Evolutionary conservation across 2,113 vertebrate species (phyloP).

Genomic region (Oreochromis spilurus): DNA sequence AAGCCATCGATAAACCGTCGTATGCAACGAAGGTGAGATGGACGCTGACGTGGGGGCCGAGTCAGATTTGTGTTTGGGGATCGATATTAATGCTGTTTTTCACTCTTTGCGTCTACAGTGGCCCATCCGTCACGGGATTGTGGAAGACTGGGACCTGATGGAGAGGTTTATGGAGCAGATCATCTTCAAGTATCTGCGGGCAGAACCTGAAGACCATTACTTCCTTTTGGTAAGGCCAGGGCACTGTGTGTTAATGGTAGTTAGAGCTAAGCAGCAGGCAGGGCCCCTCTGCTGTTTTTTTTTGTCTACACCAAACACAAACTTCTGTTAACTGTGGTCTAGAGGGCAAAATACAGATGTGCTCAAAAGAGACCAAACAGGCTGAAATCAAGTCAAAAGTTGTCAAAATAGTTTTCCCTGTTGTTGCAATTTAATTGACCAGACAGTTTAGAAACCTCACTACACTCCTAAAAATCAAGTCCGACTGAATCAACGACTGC

Average conservation of each 20-base stretch:
- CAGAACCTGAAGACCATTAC: slow-evolving; percentile 97
- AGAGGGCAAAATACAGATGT: background rate
- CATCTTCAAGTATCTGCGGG: slow-evolving; percentile 98
- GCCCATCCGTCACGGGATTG: slow-evolving; percentile 97
- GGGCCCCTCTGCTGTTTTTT: background rate
- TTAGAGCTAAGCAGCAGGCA: background rate
- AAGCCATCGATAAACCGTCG: slow-evolving; percentile 97
- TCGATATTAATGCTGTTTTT: background rate
- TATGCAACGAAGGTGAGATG: slow-evolving; percentile 89
- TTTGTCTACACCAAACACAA: background rate
- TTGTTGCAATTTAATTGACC: background rate
- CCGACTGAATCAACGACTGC: background rate
- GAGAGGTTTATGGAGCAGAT: slow-evolving; percentile 99
- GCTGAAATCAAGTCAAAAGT: background rate
- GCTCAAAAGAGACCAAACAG: background rate
- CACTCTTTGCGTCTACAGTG: slow-evolving; percentile 69
- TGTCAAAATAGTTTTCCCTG: background rate
- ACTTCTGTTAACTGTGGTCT: no score
- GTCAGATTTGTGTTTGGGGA: background rate
- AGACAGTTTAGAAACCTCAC: background rate
- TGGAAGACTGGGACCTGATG: slow-evolving; percentile 99
- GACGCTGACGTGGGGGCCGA: fast-evolving
- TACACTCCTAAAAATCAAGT: background rate
- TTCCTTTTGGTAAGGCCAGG: slow-evolving; percentile 87
- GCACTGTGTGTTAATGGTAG: background rate